Base-by-base conservation (phyloP, 1,140 invertebrate species). In the Eriocheir sinensis region DNA sequence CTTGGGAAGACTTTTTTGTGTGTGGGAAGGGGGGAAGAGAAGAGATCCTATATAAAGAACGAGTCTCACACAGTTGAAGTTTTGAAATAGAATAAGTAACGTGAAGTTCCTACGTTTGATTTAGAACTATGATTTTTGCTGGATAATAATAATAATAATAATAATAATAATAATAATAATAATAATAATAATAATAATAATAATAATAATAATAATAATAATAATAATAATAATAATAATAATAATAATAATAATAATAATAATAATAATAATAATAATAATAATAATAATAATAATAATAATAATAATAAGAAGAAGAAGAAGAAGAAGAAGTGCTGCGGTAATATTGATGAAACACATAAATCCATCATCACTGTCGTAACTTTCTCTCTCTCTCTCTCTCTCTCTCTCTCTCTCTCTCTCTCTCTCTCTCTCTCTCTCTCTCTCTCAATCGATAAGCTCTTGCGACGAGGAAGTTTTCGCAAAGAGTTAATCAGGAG, bases 191-290 rank as follows among this genome's bases (percentile, higher is more conserved):
- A 72, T 72, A 72, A 72, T 72, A 72, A 72, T 72, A 72, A 72
- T 72, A 72, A 72, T 72, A 72, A 72, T 72, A 72, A 72, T 72
- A 72, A 72, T 72, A 72, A 72, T 72, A 72, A 72, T 72, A 72
- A 72, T 72, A 72, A 72, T 72, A 72, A 72, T 72, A 72, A 72
- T 72, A 72, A 72, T 72, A 72, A 72, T 72, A 72, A 72, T 72
- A 72, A 72, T 72, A 72, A 72, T 72, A 72, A 72, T 72, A 72
- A 72, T 72, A 72, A 72, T 72, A 72, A 72, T 72, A 72, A 72
- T 72, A 72, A 72, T 72, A 85, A 85, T 85, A 85, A 85, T 85
- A 85, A 85, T 72, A 72, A 12, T 72, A 72, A 12, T 72, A 72
- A 12, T 72, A 72, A 12, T 72, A 72, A 12, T 72, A 72, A 12